Percentiles rank a stretch among this genome's conserved stretches.
Evolutionary conservation across 2,888 invertebrate species (phyloP).

Genomic region (Malthinus seriepunctatus): DNA sequence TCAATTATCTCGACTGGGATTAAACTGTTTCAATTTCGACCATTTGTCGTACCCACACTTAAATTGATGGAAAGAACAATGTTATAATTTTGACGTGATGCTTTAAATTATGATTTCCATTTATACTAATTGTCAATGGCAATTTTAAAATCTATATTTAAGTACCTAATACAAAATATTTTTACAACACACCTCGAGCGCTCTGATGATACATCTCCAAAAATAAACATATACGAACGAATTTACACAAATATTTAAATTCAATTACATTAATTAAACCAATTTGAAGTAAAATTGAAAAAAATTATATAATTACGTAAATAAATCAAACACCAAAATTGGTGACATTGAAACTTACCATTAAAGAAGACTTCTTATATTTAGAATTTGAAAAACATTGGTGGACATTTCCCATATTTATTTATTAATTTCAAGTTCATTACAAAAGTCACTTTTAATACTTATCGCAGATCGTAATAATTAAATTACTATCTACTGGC

Average conservation of each 20-base stretch:
- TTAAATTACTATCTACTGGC: too few relatives aligned
- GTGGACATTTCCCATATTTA: slow-evolving; percentile 34
- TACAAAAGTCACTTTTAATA: slow-evolving; percentile 9
- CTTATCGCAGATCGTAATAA: slow-evolving; percentile 7
- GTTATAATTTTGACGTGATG: too few relatives aligned
- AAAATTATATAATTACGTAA: not conserved
- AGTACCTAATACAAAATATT: slow-evolving; percentile 17
- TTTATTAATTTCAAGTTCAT: slow-evolving; percentile 9
- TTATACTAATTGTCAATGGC: slow-evolving; percentile 11
- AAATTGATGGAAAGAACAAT: too few relatives aligned
- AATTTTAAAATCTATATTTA: slow-evolving; percentile 18
- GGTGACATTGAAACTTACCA: slow-evolving; percentile 32
- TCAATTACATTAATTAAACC: too few relatives aligned
- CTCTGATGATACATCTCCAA: slow-evolving; percentile 33
- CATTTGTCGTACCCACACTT: too few relatives aligned
- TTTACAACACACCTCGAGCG: slow-evolving; percentile 16
- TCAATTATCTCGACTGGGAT: too few relatives aligned
- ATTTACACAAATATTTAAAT: too few relatives aligned
- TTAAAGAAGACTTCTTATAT: slow-evolving; percentile 27
- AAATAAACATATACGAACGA: slow-evolving; percentile 24
- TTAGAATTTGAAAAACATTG: slow-evolving; percentile 34
- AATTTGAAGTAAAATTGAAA: not conserved
- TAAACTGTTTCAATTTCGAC: too few relatives aligned
- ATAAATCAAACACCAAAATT: not conserved
- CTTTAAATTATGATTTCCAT: not conserved